Base-by-base conservation (phyloP, 1,140 invertebrate species). In the Euglossa dilemma region DNA sequence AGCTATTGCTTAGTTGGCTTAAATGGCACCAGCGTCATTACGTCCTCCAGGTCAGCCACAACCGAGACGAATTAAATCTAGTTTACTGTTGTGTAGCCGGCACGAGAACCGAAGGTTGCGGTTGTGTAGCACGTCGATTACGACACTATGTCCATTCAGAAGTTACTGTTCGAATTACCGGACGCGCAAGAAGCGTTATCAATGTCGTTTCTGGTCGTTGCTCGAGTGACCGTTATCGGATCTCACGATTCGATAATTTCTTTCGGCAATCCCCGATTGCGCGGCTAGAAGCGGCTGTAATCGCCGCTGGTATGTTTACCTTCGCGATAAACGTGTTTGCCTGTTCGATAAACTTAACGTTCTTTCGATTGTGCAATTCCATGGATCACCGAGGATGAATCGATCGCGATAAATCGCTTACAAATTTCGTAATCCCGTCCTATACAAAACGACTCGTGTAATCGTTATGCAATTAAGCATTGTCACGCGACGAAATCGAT, bases 21-120 rank as follows among this genome's bases (percentile, higher is more conserved):
- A 50, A 69, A 20, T 69, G 66, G 43, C 20, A 43, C 43, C 43
- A 45, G 12, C 59, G 25, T 69, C 66, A 14, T 69, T 69, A 69
- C 66, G 45, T 67, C 23, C 64, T 43, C 20, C 64, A 67, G 64
- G 64, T 47, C 43, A 20, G 66, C 43, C 63, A 25, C 63, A 14
- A 43, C 36, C 66, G 66, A 69, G 66, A 69, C 45, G 18, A 69
- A 69, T 69, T 47, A 69, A 69, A 69, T 69, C 66, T 45, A 69
- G 43, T 66, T 66, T 66, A 23, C 63, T 66, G 66, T 69, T 69
- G 43, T 69, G 45, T 47, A 69, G 23, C 14, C 45, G 28, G 64
- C 64, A 66, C 28, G 45, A 23, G 23, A 69, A 43, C 66, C 66
- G 66, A 69, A 45, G 66, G 43, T 47, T 69, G 66, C 66, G 66